Conservation (phyloP, 64 coral and sea anemone species). For the Dendronephthya gigantea region DNA sequence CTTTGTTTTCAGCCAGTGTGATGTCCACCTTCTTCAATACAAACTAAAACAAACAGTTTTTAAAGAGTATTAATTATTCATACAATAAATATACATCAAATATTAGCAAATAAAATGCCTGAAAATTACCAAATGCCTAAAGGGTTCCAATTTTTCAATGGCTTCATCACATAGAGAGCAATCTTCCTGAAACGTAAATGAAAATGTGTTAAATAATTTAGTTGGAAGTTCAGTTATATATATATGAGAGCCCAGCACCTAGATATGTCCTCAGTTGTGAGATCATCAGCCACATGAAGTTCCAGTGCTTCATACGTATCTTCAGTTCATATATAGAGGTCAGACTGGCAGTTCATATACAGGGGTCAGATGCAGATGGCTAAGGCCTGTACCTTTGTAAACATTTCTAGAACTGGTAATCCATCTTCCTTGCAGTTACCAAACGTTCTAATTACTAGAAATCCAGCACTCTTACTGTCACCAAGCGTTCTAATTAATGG, state of each 20-base stretch:
- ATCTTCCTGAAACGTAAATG: constrained; percentile 13
- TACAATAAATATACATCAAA: neutral
- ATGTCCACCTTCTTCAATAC: constrained; percentile 78
- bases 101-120: neutral
- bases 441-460: too few species aligned
- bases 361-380: too few species aligned
- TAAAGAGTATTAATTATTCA: neutral
- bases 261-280: too few species aligned
- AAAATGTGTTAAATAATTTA: neutral
- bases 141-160: constrained; percentile 44
- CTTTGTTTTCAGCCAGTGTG: constrained; percentile 53
- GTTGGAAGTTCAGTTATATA: neutral
- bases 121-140: constrained; percentile 52
- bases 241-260: too few species aligned
- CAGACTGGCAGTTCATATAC: neutral
- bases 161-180: constrained; percentile 93
- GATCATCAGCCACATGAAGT: too few species aligned
- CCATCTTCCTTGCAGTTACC: neutral
- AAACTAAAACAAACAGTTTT: constrained; percentile 45
- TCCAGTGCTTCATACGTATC: too few species aligned
- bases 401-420: neutral
- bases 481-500: too few species aligned
- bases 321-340: neutral
- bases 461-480: neutral
- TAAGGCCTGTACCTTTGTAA: constrained; percentile 1